Base-by-base conservation (phyloP, 2,797 vertebrate genomes). In the Erpetoichthys calabaricus region DNA sequence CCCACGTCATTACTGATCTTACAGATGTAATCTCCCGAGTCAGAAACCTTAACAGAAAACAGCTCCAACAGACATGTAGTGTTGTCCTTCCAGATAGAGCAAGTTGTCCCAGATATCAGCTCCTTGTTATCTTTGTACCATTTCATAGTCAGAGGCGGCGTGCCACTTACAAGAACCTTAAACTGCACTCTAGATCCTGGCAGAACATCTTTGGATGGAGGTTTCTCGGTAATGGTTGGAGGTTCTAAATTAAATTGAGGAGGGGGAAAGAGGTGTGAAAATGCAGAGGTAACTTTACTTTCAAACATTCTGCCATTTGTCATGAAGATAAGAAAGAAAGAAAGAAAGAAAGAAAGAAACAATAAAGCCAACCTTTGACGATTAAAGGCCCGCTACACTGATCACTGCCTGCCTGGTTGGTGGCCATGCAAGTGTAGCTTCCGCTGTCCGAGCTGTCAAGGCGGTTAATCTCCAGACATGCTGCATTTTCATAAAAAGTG, bases 41-140 rank as follows among this genome's bases (percentile, higher is more conserved):
- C 91, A 1, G 88, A 74, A 44, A 78, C 73, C 71, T 91, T 95
- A 61, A 86, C 85, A 65, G 95, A 92, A 71, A 95, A 91, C 52
- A 98, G 80, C 63, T 97, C 91, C 66, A 99, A 73, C 4, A 88
- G 80, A 65, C 82, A 93, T 41, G 90, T 92, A 2, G 83, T 85
- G 67, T 93, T 86, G 2, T 93, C 94, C 77, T 92, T 98, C 73
- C 83, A 80, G 62, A 99, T 79, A 1, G 79, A 90, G 71, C 87
- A 90, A 74, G 85, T 85, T 1, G 83, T 73, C 45, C 88, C 89
- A 1, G 91, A 87, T 51, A 86, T 65, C 59, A 99, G 70, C 70
- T 97, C 94, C 63, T 90, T 96, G 70, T 88, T 87, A 70, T 92
- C 86, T 78, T 91, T 95, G 79, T 96, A 97, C 96, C 96, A 99